A percentile compares a stretch with the other conserved stretches of the same genome.
Conservation (phyloP, 1,140 invertebrate species). For the Mercenaria mercenaria region DNA sequence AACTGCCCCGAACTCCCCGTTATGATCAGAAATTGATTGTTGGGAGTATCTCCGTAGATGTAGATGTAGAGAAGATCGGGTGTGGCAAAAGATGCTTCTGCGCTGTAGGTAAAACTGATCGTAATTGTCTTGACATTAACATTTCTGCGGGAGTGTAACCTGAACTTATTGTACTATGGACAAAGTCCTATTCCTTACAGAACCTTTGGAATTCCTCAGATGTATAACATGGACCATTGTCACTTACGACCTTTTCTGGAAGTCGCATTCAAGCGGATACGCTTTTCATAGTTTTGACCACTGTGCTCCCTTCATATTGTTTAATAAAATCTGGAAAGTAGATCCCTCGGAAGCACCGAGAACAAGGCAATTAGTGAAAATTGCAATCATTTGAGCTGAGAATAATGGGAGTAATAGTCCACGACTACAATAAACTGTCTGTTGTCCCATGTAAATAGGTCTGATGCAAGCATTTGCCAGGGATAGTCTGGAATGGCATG, state of each 20-base stretch:
- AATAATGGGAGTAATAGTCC: conserved; percentile 53
- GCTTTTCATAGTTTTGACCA: background rate
- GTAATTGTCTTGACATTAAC: background rate
- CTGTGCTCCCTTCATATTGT: background rate
- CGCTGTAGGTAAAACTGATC: background rate
- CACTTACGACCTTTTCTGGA: background rate
- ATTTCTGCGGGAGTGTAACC: background rate
- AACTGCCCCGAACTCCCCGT: no score
- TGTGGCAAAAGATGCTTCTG: background rate
- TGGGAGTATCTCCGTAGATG: no score
- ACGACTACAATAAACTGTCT: conserved; percentile 44
- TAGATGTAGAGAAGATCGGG: no score
- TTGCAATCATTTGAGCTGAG: conserved; percentile 13
- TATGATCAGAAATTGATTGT: no score
- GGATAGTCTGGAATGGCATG: background rate
- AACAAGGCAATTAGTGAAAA: no score
- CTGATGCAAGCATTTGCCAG: background rate
- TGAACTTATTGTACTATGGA: background rate
- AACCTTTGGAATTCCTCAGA: background rate
- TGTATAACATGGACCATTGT: background rate
- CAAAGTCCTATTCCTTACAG: background rate
- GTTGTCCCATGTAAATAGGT: conserved; percentile 4
- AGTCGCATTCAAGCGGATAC: background rate
- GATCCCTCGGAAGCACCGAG: no score
- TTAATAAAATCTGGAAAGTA: no score